phyloP scores from a whole-genome alignment of 1,140 invertebrate species.

The Elymnias hypermnestra region DNA sequence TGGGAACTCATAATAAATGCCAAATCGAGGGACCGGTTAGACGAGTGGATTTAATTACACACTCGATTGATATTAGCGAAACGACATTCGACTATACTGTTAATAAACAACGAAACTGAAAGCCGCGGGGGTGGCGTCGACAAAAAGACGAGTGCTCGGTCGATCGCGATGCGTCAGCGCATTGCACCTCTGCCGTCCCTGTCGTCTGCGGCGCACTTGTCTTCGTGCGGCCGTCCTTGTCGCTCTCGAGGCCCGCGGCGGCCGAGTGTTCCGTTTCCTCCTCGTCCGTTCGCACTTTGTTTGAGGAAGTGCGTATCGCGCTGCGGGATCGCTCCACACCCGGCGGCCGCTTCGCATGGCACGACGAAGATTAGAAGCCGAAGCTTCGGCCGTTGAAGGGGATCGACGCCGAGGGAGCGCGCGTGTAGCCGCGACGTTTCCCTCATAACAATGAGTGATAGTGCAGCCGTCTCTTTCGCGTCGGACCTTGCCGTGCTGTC shows the following conservation, averaged over 20 bases:
- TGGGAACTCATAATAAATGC: constrained; percentile 65
- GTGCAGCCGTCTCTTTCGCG: constrained; percentile 65
- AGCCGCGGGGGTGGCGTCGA: constrained; percentile 46
- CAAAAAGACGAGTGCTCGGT: constrained; percentile 53
- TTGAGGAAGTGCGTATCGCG: constrained; percentile 56
- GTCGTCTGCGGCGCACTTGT: constrained; percentile 45
- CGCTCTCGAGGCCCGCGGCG: constrained; percentile 16
- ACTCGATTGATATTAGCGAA: constrained; percentile 54
- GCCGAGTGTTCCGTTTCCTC: constrained; percentile 27
- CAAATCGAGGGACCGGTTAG: constrained; percentile 48
- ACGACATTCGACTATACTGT: constrained; percentile 40
- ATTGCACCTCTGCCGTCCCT: constrained; percentile 54
- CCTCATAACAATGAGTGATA: constrained; percentile 71
- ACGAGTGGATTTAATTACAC: constrained; percentile 57
- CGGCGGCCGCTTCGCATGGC: constrained; percentile 46
- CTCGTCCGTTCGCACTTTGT: constrained; percentile 30
- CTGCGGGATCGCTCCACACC: constrained; percentile 41
- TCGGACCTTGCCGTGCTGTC: constrained; percentile 58
- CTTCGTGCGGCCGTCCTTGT: constrained; percentile 39
- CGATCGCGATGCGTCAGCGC: constrained; percentile 64
- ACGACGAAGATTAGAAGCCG: constrained; percentile 52
- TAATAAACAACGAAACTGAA: constrained; percentile 60
- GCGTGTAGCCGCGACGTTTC: constrained; percentile 64
- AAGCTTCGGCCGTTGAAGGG: constrained; percentile 45
- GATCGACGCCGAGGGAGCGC: constrained; percentile 31